A percentile compares a stretch with the other conserved stretches of the same genome.
Conservation (phyloP, 1,140 invertebrate species). For the Zaprionus africanus region DNA sequence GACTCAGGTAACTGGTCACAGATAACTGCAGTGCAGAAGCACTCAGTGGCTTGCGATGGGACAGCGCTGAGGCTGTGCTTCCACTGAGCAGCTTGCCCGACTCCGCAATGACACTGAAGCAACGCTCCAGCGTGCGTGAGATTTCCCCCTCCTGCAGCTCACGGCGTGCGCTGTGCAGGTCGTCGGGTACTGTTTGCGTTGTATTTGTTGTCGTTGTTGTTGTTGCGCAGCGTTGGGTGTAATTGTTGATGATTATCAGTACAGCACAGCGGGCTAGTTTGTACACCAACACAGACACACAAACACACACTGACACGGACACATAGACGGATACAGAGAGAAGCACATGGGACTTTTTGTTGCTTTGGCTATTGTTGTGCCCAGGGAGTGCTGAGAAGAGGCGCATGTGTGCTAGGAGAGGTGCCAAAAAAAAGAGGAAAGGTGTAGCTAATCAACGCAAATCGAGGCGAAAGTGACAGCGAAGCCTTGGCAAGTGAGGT, state of each 20-base stretch:
- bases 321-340: conserved; percentile 26
- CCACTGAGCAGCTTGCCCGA: conserved; percentile 84
- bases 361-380: neutral
- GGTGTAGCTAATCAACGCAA: neutral
- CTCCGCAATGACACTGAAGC: conserved; percentile 88
- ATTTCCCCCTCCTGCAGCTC: conserved; percentile 88
- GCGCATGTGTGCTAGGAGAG: conserved; percentile 49
- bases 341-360: conserved; percentile 37
- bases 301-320: conserved; percentile 1
- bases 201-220: conserved; percentile 35
- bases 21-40: conserved; percentile 86
- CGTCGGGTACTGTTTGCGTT: conserved; percentile 87
- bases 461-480: neutral
- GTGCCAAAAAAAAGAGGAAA: conserved; percentile 6
- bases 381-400: conserved; percentile 45
- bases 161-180: conserved; percentile 89
- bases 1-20: conserved; percentile 87
- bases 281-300: conserved; percentile 32
- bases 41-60: conserved; percentile 83
- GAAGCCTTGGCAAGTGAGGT: neutral
- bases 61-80: conserved; percentile 83
- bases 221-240: conserved; percentile 58
- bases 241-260: conserved; percentile 70
- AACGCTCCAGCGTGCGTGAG: conserved; percentile 89
- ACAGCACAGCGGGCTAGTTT: conserved; percentile 43